Conservation (phyloP, 2,113 vertebrate genomes). For the Malaclemys terrapin region DNA sequence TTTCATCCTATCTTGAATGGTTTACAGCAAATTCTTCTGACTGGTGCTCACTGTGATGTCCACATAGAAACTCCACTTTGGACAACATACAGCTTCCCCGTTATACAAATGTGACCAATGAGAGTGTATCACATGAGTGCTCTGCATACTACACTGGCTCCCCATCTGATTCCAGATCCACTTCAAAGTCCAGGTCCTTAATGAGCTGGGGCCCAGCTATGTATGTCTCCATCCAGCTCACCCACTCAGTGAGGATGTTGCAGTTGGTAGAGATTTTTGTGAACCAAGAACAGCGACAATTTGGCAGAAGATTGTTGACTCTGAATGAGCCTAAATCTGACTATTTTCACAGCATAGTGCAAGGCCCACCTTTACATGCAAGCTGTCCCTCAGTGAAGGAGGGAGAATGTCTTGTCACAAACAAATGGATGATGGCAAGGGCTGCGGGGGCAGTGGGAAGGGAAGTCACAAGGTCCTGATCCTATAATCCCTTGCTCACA, state of each 20-base stretch:
- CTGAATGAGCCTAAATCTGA: background rate
- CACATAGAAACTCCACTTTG: background rate
- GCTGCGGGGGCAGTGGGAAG: background rate
- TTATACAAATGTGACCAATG: too few species aligned
- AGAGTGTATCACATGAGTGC: too few species aligned
- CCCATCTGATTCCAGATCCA: background rate
- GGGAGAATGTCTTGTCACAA: fast-evolving
- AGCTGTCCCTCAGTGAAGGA: background rate
- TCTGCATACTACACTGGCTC: background rate
- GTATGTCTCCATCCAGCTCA: fast-evolving
- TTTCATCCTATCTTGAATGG: fast-evolving
- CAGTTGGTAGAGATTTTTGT: background rate
- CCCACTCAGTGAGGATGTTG: background rate
- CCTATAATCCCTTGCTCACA: background rate
- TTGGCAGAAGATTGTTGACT: background rate
- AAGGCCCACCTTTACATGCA: background rate
- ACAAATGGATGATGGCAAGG: fast-evolving
- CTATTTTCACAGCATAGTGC: background rate
- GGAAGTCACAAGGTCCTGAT: background rate
- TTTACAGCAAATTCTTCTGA: fast-evolving
- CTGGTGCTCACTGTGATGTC: background rate
- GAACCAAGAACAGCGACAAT: background rate
- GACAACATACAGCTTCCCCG: background rate
- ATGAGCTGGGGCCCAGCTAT: fast-evolving
- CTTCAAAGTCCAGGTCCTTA: background rate